Evolutionary conservation across 2,113 vertebrate genomes (phyloP).

Genomic region (Siniperca knerii): DNA sequence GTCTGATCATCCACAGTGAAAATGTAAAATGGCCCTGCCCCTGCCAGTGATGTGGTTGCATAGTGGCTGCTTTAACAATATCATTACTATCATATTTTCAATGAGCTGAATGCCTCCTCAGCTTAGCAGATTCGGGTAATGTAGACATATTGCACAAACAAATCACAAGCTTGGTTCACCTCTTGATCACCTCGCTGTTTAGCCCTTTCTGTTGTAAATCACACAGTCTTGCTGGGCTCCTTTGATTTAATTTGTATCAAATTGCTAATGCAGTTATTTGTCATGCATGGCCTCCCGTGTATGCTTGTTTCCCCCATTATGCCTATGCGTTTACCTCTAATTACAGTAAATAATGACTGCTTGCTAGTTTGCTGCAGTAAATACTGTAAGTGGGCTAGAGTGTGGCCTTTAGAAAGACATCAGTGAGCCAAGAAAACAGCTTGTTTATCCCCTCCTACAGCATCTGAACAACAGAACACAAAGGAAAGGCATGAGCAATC

Average conservation of each 20-base stretch:
- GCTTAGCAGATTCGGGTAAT: slow-evolving; percentile 40
- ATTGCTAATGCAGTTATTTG: slow-evolving; percentile 75
- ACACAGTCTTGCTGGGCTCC: slow-evolving; percentile 58
- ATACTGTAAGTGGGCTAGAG: slow-evolving; percentile 44
- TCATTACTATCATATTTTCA: slow-evolving; percentile 38
- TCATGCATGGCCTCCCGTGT: slow-evolving; percentile 65
- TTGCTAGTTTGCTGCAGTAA: slow-evolving; percentile 58
- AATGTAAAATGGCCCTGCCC: slow-evolving; percentile 55
- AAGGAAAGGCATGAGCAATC: background rate
- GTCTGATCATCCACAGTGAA: slow-evolving; percentile 45
- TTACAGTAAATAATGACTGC: slow-evolving; percentile 69
- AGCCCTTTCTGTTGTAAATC: slow-evolving; percentile 61
- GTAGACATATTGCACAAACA: slow-evolving; percentile 54
- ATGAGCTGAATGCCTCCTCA: slow-evolving; percentile 41
- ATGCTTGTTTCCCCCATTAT: slow-evolving; percentile 74
- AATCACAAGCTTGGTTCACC: slow-evolving; percentile 63
- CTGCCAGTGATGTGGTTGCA: slow-evolving; percentile 44
- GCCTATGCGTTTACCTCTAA: slow-evolving; percentile 67
- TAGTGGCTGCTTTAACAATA: slow-evolving; percentile 48
- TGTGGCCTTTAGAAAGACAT: slow-evolving; percentile 40
- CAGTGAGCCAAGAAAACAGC: slow-evolving; percentile 24
- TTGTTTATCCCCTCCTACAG: slow-evolving; percentile 22
- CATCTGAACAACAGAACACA: slow-evolving; percentile 6
- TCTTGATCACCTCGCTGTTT: slow-evolving; percentile 67
- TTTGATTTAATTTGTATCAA: slow-evolving; percentile 80